phyloP scores from a whole-genome alignment of 2,113 vertebrate genomes.

The Entelurus aequoreus region DNA sequence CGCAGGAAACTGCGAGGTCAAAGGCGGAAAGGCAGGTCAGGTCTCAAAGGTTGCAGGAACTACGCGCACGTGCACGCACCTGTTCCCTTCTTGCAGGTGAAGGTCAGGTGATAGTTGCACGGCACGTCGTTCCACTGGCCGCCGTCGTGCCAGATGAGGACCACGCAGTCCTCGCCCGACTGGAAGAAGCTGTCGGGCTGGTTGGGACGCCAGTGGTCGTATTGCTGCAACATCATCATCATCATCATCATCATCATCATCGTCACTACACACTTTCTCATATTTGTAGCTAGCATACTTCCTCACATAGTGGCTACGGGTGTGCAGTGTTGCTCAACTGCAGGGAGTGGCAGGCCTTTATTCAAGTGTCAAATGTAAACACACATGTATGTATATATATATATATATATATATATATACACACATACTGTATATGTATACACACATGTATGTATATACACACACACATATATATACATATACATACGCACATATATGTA shows the following conservation, averaged over 20 bases:
- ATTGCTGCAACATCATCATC: conserved; percentile 77
- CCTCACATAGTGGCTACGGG: neutral
- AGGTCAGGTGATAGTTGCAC: conserved; percentile 95
- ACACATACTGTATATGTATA: too few species aligned
- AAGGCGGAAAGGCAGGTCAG: neutral
- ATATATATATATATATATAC: too few species aligned
- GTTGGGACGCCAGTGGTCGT: conserved; percentile 91
- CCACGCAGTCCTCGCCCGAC: conserved; percentile 90
- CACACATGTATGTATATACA: too few species aligned
- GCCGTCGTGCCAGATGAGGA: conserved; percentile 93
- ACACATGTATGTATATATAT: too few species aligned
- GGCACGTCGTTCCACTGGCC: conserved; percentile 97
- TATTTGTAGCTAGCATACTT: neutral
- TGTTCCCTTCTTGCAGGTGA: conserved; percentile 97
- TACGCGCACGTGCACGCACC: conserved; percentile 61
- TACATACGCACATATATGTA: too few species aligned
- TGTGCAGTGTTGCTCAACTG: neutral
- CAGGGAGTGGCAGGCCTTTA: too few species aligned
- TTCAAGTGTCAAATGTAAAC: too few species aligned
- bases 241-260: neutral
- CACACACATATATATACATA: too few species aligned
- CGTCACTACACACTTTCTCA: too few species aligned
- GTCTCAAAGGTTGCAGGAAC: neutral
- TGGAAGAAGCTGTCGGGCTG: conserved; percentile 98
- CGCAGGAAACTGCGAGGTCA: conserved; percentile 78